A percentile compares a stretch with the other conserved stretches of the same genome.
Evolutionary conservation across 64 coral and sea anemone species (phyloP).

Genomic region (Actinia equina): DNA sequence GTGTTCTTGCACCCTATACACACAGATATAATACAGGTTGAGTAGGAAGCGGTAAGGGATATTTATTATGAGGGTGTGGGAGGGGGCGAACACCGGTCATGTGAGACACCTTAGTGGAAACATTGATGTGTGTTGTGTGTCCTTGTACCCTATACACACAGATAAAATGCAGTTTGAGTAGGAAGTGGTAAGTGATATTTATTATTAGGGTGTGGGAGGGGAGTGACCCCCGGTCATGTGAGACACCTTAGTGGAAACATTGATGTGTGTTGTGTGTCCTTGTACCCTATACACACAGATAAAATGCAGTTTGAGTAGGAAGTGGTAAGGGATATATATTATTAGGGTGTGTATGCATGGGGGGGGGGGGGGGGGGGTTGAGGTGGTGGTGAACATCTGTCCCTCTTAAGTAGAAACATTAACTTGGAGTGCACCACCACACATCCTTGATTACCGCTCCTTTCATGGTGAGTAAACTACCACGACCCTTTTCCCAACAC

Average conservation of each 20-base stretch:
- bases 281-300: conserved; percentile 35
- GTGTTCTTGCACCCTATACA: conserved; percentile 44
- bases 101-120: conserved; percentile 71
- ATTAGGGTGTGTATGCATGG: too few species aligned
- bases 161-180: background rate
- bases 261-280: conserved; percentile 69
- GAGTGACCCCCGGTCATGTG: conserved; percentile 91
- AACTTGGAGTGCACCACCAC: too few species aligned
- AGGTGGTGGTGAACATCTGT: too few species aligned
- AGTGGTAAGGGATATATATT: background rate
- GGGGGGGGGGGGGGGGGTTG: too few species aligned
- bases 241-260: conserved; percentile 66
- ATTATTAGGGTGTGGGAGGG: conserved; percentile 1
- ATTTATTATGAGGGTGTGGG: too few species aligned
- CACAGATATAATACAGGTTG: background rate
- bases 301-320: background rate
- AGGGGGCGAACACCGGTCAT: too few species aligned
- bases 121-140: conserved; percentile 72
- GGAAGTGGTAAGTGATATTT: background rate
- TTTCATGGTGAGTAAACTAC: too few species aligned
- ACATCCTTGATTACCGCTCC: background rate
- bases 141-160: conserved; percentile 45
- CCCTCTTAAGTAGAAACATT: too few species aligned
- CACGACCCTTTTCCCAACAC: too few species aligned
- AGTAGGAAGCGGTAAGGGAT: background rate